Evolutionary conservation across 1,140 invertebrate genomes (phyloP), one percentile per base, ranked within the genome.

Genomic region (Drosophila eugracilis): DNA sequence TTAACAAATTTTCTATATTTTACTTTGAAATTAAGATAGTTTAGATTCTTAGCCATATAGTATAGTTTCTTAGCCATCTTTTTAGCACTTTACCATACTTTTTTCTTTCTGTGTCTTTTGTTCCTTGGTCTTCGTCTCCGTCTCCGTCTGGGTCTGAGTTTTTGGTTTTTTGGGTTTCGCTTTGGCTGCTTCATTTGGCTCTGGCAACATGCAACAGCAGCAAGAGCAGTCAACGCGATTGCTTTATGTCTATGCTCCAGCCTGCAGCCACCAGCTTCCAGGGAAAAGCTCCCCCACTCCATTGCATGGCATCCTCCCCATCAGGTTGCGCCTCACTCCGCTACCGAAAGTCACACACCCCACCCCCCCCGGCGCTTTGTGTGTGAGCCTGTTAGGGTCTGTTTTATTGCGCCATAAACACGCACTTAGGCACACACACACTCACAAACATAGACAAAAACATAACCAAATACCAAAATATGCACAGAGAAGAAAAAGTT

Each of bases 401-500:
- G 80, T 85, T 85, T 85, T 85, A 85, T 85, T 85, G 80, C 81
- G 81, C 80, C 81, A 85, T 85, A 85, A 85, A 86, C 80, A 85
- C 80, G 80, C 80, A 85, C 80, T 85, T 85, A 85, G 85, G 81
- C 78, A 58, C 78, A 74, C 63, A 73, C 34, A 73, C 65, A 75
- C 59, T 12, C n/a, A n/a, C n/a, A n/a, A n/a, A n/a, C n/a, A n/a
- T n/a, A n/a, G n/a, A n/a, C n/a, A 71, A 55, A 71, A 49, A 71
- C 41, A 71, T 60, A 62, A 54, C 36, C 42, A 66, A 57, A 69
- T 39, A 57, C 39, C 19, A 26, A 65, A 34, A 36, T 44, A 47
- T 41, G 10, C 42, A 26, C 45, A 17, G 10, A 5, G 30, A 26
- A 15, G 9, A 39, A 58, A 24, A 6, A 7, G 0, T 14, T 10